phyloP scores from a whole-genome alignment of 1,140 invertebrate species.

The Choristoneura fumiferana region DNA sequence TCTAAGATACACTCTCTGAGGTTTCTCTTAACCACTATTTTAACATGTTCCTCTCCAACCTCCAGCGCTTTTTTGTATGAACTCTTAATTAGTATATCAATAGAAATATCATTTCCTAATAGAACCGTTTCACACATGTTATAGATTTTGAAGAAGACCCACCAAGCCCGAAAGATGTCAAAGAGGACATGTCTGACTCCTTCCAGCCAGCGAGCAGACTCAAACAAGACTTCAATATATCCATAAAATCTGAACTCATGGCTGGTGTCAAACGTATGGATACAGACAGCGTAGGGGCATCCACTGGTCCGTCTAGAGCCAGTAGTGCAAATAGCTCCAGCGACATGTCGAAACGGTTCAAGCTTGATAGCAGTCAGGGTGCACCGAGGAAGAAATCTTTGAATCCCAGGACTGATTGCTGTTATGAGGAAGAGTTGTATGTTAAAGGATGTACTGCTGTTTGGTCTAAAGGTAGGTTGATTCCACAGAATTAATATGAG shows the following conservation, averaged over 20 bases:
- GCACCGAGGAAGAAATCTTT: conserved; percentile 39
- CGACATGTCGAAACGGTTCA: conserved; percentile 65
- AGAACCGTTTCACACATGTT: too few species aligned
- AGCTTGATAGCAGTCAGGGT: conserved; percentile 39
- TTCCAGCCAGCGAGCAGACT: conserved; percentile 60
- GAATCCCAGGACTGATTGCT: conserved; percentile 69
- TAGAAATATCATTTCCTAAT: too few species aligned
- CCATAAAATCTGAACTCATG: conserved; percentile 65
- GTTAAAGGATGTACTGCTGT: conserved; percentile 90
- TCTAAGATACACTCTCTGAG: too few species aligned
- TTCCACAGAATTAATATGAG: not conserved
- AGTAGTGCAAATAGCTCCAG: conserved; percentile 69
- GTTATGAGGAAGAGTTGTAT: conserved; percentile 93
- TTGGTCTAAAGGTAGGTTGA: conserved; percentile 83
- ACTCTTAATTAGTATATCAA: too few species aligned
- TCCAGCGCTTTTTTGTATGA: too few species aligned
- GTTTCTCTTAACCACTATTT: too few species aligned
- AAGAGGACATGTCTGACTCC: conserved; percentile 54
- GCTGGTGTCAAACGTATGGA: conserved; percentile 51
- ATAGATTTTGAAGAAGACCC: conserved; percentile 48
- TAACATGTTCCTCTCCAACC: too few species aligned
- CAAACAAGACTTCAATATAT: conserved; percentile 71
- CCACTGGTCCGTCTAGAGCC: conserved; percentile 48
- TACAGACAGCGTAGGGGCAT: conserved; percentile 31
- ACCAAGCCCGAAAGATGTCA: conserved; percentile 42